A percentile compares a stretch with the other conserved stretches of the same genome.
phyloP scores from a whole-genome alignment of 2,888 invertebrate species.

The Neoitamus cyanurus region DNA sequence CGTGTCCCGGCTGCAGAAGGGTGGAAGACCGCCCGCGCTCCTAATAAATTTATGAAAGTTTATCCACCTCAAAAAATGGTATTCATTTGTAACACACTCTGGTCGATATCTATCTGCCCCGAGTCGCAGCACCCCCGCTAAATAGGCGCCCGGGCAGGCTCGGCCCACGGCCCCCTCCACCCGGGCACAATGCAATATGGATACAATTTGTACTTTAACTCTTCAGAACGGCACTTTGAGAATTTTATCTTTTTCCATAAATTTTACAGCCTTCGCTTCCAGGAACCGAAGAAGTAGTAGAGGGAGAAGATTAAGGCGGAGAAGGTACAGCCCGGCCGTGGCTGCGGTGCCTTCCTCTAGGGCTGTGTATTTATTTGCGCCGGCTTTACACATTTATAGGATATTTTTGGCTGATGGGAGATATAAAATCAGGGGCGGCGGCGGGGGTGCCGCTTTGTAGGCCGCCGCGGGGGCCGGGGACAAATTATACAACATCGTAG shows the following conservation, averaged over 20 bases:
- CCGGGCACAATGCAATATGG: slow-evolving; percentile 22
- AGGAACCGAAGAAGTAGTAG: slow-evolving; percentile 15
- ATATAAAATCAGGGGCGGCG: not conserved
- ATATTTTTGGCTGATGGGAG: slow-evolving; percentile 16
- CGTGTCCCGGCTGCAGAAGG: not conserved
- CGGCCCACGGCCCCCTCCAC: not conserved
- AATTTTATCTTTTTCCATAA: slow-evolving; percentile 47
- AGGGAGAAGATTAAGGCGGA: not conserved
- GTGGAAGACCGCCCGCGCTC: not conserved
- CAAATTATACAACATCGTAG: slow-evolving; percentile 35
- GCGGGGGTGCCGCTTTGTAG: not conserved
- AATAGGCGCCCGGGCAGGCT: not conserved
- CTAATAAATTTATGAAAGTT: slow-evolving; percentile 35
- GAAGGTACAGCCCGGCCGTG: not conserved
- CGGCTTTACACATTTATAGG: slow-evolving; percentile 11
- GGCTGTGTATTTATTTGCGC: slow-evolving; percentile 17
- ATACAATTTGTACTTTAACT: slow-evolving; percentile 44
- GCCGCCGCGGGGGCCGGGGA: not conserved
- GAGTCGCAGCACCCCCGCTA: not conserved
- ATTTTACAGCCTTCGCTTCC: slow-evolving; percentile 42
- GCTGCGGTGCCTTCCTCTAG: not conserved
- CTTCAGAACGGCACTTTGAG: slow-evolving; percentile 17
- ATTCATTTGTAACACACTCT: slow-evolving; percentile 38
- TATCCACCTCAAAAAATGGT: slow-evolving; percentile 37
- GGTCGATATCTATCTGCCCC: slow-evolving; percentile 23